A percentile compares a stretch with the other conserved stretches of the same genome.
Conservation (phyloP, 2,888 invertebrate species). For the Harmothoe impar region DNA sequence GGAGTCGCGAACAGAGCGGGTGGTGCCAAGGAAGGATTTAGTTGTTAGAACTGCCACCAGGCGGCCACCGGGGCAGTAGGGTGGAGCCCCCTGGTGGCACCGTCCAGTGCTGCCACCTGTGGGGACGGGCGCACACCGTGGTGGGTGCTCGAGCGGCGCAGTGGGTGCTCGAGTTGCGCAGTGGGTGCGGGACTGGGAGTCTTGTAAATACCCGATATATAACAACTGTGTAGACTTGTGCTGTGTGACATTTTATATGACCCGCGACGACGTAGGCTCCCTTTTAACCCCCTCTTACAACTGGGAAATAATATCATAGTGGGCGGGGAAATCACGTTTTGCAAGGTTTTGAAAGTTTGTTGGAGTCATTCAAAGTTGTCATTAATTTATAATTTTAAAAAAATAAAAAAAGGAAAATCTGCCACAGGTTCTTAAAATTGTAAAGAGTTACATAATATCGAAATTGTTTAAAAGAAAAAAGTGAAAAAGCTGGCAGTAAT, state of each 20-base stretch:
- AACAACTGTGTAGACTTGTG: neutral
- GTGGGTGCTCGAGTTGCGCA: neutral
- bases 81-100: neutral
- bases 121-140: neutral
- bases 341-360: no score
- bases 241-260: neutral
- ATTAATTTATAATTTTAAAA: no score
- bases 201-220: neutral
- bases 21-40: neutral
- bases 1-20: neutral
- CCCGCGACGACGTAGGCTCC: neutral
- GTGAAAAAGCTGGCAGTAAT: no score
- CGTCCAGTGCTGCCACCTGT: constrained; percentile 17
- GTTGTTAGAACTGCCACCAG: neutral
- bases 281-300: no score
- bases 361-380: no score
- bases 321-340: no score
- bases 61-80: neutral
- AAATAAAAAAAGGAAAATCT: no score
- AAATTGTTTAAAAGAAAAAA: no score
- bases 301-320: no score
- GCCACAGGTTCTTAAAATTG: no score
- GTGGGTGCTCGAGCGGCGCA: neutral
- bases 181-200: no score
- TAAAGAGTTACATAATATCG: no score